Evolutionary conservation across 2,113 vertebrate genomes (phyloP).

Genomic region (Eretmochelys imbricata): DNA sequence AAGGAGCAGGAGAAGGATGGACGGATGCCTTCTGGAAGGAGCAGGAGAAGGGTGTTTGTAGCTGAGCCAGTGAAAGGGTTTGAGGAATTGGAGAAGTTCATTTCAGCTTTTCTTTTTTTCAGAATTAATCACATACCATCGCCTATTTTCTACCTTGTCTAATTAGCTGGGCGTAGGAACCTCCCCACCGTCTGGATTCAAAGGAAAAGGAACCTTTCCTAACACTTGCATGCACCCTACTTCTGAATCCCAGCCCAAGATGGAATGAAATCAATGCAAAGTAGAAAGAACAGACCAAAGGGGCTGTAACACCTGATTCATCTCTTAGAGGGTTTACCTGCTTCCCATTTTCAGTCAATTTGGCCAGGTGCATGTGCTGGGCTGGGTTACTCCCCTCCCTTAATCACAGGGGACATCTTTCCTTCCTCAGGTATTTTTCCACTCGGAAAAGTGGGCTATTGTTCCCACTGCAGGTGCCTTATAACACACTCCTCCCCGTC

Average conservation of each 20-base stretch:
- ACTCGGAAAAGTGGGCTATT: neutral
- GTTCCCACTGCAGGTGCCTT: neutral
- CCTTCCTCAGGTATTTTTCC: neutral
- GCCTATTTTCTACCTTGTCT: neutral
- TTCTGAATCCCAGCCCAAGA: neutral
- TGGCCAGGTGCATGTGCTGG: neutral
- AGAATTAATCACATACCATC: neutral
- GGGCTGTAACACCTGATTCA: neutral
- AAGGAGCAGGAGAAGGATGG: neutral
- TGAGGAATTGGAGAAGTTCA: neutral
- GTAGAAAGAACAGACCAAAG: neutral
- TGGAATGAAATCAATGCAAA: neutral
- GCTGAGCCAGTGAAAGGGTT: rapidly evolving
- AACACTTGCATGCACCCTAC: neutral
- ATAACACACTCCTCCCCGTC: neutral
- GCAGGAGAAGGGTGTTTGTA: no score
- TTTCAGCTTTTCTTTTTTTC: neutral
- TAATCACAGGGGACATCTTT: neutral
- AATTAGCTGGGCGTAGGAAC: neutral
- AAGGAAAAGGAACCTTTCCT: neutral
- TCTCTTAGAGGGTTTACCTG: neutral
- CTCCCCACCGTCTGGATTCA: neutral
- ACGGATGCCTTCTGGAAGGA: neutral
- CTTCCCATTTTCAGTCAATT: neutral
- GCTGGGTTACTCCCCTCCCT: neutral